phyloP scores from a whole-genome alignment of 1,140 invertebrate genomes.

The Drosophila trapezifrons region DNA sequence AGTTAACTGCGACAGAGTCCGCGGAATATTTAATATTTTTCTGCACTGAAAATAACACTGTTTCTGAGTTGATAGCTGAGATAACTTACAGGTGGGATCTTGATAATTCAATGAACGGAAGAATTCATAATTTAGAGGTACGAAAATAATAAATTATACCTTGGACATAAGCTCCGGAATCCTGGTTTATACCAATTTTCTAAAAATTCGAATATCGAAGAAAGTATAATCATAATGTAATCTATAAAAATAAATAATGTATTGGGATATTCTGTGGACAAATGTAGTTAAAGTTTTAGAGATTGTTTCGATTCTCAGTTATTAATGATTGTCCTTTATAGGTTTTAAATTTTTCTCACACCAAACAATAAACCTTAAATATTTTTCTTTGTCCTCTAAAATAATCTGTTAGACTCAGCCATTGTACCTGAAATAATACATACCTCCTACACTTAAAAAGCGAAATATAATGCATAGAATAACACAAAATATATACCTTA shows the following conservation, averaged over 20 bases:
- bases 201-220: no score
- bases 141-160: no score
- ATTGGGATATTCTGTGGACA: no score
- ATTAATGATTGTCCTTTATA: neutral
- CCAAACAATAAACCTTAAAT: neutral
- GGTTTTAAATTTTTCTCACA: neutral
- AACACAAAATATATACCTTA: neutral
- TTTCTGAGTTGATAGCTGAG: no score
- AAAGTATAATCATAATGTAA: no score
- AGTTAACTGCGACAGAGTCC: slow-evolving; percentile 20
- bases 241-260: no score
- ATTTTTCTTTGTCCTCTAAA: neutral
- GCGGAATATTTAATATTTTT: slow-evolving; percentile 24
- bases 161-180: no score
- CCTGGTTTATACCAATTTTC: no score
- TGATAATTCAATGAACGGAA: no score
- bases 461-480: neutral
- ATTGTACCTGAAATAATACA: neutral
- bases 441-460: neutral
- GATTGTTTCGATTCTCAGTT: no score
- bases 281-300: neutral
- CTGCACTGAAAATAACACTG: neutral
- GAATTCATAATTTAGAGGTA: no score
- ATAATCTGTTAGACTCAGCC: neutral
- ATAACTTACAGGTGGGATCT: no score